Evolutionary conservation across 30 jellyfish, hydroid and myxozoan genomes (phyloP).

Genomic region (Pelagia noctiluca): DNA sequence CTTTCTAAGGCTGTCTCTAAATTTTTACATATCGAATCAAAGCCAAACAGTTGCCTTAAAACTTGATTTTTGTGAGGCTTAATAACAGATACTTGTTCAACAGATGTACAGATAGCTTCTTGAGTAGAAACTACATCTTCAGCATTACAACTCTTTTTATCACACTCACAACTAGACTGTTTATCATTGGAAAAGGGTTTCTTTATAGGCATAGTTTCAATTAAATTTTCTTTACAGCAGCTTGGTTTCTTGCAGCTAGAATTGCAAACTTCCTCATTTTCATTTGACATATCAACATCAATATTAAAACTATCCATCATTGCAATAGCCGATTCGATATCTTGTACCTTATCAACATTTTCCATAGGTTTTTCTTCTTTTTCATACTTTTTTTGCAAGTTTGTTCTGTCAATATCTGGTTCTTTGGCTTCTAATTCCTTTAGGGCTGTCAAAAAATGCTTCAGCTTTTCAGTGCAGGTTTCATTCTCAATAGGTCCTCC

Average conservation of each 20-base stretch:
- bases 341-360: not conserved
- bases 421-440: constrained; percentile 2
- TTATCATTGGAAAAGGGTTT: too few relatives aligned
- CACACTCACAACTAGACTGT: too few relatives aligned
- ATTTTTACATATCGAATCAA: not conserved
- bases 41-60: too few relatives aligned
- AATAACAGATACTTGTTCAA: too few relatives aligned
- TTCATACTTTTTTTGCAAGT: not conserved
- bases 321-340: not conserved
- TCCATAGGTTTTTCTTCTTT: not conserved
- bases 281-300: not conserved
- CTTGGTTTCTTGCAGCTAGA: too few relatives aligned
- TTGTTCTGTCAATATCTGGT: constrained; percentile 6
- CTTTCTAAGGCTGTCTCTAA: not conserved
- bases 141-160: too few relatives aligned
- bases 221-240: too few relatives aligned
- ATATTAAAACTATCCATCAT: not conserved
- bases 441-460: not conserved
- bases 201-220: too few relatives aligned
- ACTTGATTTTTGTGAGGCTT: too few relatives aligned
- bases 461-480: not conserved
- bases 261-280: too few relatives aligned
- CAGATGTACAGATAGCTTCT: too few relatives aligned
- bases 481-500: not conserved
- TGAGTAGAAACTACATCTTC: too few relatives aligned